phyloP scores from a whole-genome alignment of 2,113 vertebrate species.

The Scomber scombrus region DNA sequence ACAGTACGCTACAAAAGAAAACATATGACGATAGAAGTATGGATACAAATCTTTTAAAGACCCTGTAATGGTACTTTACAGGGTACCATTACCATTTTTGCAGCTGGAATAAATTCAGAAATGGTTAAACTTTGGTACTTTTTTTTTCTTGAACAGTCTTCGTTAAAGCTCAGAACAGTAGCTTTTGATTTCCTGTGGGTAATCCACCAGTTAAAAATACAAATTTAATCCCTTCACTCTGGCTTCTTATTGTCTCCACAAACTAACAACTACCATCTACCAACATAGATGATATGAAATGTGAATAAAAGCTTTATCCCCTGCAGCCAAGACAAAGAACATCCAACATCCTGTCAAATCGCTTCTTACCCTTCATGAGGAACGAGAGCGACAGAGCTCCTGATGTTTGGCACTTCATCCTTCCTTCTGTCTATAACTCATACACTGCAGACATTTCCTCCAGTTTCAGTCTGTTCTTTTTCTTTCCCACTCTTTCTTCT shows the following conservation, averaged over 20 bases:
- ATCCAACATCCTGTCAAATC: background rate
- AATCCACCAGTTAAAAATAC: no score
- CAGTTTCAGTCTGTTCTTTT: background rate
- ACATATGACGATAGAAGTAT: background rate
- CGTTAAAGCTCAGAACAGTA: background rate
- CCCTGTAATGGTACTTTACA: no score
- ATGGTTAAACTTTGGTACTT: no score
- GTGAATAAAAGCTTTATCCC: background rate
- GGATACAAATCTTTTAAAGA: no score
- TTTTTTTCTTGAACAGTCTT: background rate
- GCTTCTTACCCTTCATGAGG: constrained; percentile 53
- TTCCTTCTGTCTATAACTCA: background rate
- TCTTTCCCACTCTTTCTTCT: background rate
- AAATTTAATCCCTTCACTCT: no score
- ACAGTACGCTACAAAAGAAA: background rate
- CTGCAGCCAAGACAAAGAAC: background rate
- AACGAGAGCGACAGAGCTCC: constrained; percentile 5
- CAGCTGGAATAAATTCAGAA: no score
- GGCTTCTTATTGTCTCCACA: background rate
- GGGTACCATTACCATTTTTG: no score
- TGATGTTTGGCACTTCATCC: constrained; percentile 54
- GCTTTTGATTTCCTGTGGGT: no score
- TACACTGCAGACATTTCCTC: background rate
- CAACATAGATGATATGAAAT: background rate
- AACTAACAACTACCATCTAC: background rate